phyloP scores from a whole-genome alignment of 2,888 invertebrate genomes.

The Netelia virgata region DNA sequence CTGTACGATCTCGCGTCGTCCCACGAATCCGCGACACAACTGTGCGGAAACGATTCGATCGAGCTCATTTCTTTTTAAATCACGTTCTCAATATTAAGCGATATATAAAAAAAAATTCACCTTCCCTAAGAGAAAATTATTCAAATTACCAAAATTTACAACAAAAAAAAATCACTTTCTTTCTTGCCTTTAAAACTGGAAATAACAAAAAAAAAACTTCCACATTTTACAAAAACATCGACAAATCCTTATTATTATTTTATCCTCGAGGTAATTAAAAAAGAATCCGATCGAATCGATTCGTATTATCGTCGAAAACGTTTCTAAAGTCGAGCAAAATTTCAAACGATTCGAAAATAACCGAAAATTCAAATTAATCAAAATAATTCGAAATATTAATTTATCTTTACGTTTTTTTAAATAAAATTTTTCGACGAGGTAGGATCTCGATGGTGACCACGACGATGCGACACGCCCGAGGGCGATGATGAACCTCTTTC shows the following conservation, averaged over 20 bases:
- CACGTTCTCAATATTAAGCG: neutral
- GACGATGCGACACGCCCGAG: constrained; percentile 64
- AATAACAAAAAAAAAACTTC: no score
- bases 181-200: no score
- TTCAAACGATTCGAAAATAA: neutral
- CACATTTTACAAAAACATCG: no score
- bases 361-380: neutral
- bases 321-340: no score
- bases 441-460: neutral
- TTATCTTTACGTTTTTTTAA: no score
- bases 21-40: neutral
- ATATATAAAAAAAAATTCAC: neutral
- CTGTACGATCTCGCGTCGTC: neutral
- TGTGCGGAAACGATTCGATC: neutral
- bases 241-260: no score
- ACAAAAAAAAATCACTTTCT: no score
- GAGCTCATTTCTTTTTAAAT: neutral
- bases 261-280: no score
- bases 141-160: neutral
- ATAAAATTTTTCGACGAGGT: neutral
- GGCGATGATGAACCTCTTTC: constrained; percentile 70
- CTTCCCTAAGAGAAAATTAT: neutral
- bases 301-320: no score
- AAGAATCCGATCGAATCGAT: no score
- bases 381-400: neutral